phyloP scores from a whole-genome alignment of 2,797 vertebrate genomes.

The Notolepis coatsorum region DNA sequence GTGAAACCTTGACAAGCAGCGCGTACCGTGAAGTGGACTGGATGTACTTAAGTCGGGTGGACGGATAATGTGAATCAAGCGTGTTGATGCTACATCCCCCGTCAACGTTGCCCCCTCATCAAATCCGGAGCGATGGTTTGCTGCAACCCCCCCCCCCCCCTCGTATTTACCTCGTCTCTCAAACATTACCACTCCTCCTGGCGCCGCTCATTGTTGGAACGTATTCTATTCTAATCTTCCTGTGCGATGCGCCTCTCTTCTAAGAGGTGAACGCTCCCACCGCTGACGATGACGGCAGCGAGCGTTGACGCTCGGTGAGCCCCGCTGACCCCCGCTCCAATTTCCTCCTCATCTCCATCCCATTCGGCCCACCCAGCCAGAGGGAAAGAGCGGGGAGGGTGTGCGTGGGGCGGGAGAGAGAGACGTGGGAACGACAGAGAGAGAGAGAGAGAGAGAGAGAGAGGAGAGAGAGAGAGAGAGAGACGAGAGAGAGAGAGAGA shows the following conservation, averaged over 20 bases:
- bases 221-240: conserved; percentile 60
- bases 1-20: conserved; percentile 39
- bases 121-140: conserved; percentile 47
- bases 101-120: conserved; percentile 50
- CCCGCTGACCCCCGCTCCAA: conserved; percentile 67
- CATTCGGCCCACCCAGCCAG: conserved; percentile 50
- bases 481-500: no score
- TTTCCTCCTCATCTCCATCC: conserved; percentile 67
- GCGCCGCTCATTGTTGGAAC: conserved; percentile 39
- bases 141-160: conserved; percentile 40
- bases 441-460: background rate
- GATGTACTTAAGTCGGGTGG: conserved; percentile 40
- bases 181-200: background rate
- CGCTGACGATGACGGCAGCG: conserved; percentile 46
- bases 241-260: conserved; percentile 50
- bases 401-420: background rate
- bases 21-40: conserved; percentile 41
- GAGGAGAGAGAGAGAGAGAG: conserved; percentile 19
- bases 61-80: conserved; percentile 48
- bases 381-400: no score
- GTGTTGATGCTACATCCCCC: conserved; percentile 35
- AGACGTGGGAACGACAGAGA: no score
- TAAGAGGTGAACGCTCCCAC: conserved; percentile 60
- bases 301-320: conserved; percentile 16
- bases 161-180: conserved; percentile 42